These are phyloP conservation scores for Rhogogaster chlorosoma DNA, from an alignment of 2,888 invertebrate genomes.

Conservation along the genomic window DNA sequence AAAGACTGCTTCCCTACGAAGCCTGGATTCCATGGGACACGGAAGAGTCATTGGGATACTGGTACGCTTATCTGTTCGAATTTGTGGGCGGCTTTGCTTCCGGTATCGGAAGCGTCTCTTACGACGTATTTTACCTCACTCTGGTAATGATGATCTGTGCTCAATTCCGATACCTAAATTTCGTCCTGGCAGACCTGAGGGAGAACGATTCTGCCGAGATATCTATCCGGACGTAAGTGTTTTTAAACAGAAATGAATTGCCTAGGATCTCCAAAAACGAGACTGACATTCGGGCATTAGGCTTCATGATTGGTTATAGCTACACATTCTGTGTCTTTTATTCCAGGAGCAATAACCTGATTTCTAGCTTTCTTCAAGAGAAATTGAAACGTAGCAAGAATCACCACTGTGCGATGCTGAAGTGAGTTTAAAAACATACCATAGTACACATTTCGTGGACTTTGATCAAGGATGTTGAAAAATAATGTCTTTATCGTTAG, in stretches of 20 bases:
- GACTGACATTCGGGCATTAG: neutral
- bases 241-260: neutral
- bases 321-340: neutral
- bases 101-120: conserved; percentile 60
- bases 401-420: conserved; percentile 61
- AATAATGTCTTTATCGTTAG: conserved; percentile 52
- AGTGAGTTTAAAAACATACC: conserved; percentile 53
- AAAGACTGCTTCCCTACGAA: conserved; percentile 58
- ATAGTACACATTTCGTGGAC: neutral
- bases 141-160: conserved; percentile 60
- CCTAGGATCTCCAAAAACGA: neutral
- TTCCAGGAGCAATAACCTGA: conserved; percentile 45
- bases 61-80: conserved; percentile 60
- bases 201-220: neutral
- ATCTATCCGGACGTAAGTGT: neutral
- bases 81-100: conserved; percentile 59
- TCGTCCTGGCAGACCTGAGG: conserved; percentile 53
- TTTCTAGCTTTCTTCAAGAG: conserved; percentile 50
- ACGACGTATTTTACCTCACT: conserved; percentile 62
- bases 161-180: conserved; percentile 61
- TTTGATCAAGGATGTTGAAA: no score
- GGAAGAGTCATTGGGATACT: conserved; percentile 55
- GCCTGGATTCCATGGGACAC: conserved; percentile 62
- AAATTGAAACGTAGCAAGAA: conserved; percentile 60
- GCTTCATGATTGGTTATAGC: neutral